phyloP scores from a whole-genome alignment of 2,888 invertebrate species.

The Cataglyphis altisquamis region DNA sequence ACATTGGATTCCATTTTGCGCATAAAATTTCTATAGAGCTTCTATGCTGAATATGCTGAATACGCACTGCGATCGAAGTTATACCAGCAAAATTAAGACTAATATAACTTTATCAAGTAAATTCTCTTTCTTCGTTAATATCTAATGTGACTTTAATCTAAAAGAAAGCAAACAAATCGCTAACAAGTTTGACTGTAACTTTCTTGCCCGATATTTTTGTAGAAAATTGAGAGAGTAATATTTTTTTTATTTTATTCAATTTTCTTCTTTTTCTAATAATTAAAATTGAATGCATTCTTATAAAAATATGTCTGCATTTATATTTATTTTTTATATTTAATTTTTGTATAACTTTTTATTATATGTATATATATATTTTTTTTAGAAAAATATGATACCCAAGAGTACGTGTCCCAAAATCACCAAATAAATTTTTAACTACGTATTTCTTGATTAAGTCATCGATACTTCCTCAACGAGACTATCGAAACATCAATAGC shows the following conservation, averaged over 20 bases:
- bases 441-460: neutral
- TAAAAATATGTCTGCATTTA: neutral
- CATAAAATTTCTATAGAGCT: constrained; percentile 35
- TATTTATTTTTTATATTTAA: neutral
- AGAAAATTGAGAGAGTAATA: neutral
- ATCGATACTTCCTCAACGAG: constrained; percentile 1
- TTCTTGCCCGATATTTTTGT: neutral
- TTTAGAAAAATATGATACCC: neutral
- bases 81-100: constrained; percentile 33
- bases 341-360: neutral
- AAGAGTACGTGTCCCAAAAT: neutral
- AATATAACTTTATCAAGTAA: constrained; percentile 7
- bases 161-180: neutral
- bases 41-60: constrained; percentile 15
- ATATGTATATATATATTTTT: neutral
- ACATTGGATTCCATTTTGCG: constrained; percentile 34
- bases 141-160: neutral
- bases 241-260: constrained; percentile 13
- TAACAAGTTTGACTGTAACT: neutral
- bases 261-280: constrained; percentile 12
- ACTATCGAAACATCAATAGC: constrained; percentile 15
- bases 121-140: constrained; percentile 31
- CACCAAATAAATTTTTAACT: constrained; percentile 1
- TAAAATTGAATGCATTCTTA: constrained; percentile 20
- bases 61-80: constrained; percentile 34